Conservation (phyloP, 2,797 vertebrate species). For the Phataginus tetradactyla region DNA sequence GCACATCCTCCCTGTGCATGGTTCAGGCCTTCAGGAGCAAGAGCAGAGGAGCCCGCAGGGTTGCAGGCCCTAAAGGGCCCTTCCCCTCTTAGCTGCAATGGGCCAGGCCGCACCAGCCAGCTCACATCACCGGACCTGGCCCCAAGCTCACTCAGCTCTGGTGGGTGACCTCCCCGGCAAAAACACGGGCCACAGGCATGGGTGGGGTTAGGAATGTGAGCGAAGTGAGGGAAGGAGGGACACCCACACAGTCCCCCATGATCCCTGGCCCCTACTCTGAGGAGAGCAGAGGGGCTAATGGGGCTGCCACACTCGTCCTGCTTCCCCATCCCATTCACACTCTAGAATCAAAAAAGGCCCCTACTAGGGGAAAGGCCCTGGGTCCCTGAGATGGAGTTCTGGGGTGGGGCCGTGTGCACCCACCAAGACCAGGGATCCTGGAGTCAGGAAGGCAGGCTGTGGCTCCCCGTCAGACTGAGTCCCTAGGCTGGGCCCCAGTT, state of each 20-base stretch:
- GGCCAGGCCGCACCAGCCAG: not conserved
- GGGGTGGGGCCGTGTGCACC: not conserved
- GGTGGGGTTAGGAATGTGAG: not conserved
- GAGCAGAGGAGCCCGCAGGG: not conserved
- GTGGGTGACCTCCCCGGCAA: too few relatives aligned
- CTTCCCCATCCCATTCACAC: not conserved
- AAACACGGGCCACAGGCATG: not conserved
- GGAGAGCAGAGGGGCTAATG: not conserved
- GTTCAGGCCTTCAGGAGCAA: accelerated
- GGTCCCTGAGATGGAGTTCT: not conserved
- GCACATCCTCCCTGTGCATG: not conserved
- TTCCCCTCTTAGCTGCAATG: not conserved
- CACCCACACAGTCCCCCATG: too few relatives aligned
- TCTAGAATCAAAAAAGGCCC: not conserved
- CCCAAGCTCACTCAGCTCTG: not conserved
- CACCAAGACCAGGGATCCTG: not conserved
- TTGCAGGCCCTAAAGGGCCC: not conserved
- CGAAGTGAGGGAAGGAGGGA: not conserved
- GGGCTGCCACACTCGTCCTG: not conserved
- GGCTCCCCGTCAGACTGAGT: not conserved
- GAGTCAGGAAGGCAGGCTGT: not conserved
- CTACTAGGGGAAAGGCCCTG: too few relatives aligned
- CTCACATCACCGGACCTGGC: accelerated
- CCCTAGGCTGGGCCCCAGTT: not conserved
- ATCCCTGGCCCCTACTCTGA: not conserved